Percentiles rank a stretch among this genome's conserved stretches.
Evolutionary conservation across 2,113 vertebrate species (phyloP).

Genomic region (Brevimyrus niger): DNA sequence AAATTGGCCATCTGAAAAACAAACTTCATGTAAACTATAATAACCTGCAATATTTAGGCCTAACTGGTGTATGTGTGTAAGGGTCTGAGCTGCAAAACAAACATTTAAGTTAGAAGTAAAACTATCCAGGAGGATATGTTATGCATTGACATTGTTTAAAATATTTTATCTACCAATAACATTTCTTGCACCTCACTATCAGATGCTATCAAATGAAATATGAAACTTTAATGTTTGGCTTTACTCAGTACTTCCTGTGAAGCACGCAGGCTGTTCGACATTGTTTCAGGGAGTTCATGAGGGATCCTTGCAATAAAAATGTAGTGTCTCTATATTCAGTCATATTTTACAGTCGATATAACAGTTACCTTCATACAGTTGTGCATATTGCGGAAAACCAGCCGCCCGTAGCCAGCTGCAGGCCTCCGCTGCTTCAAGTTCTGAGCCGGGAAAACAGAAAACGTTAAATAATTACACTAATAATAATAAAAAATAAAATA

Average conservation of each 20-base stretch:
- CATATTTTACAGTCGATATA: not conserved
- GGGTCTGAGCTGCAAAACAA: not conserved
- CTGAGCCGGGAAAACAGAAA: not conserved
- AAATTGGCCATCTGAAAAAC: slow-evolving; percentile 49
- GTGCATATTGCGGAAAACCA: not conserved
- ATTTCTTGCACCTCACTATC: not conserved
- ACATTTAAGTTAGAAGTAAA: not conserved
- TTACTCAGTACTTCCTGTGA: not conserved
- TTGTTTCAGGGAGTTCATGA: not conserved
- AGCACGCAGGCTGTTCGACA: not conserved
- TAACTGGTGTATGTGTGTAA: not conserved
- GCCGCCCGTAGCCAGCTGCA: not conserved
- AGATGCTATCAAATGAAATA: not conserved
- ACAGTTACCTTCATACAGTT: not conserved
- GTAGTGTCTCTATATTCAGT: not conserved
- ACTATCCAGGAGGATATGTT: not conserved
- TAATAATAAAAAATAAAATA: not conserved
- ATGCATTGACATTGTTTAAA: not conserved
- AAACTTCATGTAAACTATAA: not conserved
- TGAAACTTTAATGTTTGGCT: not conserved
- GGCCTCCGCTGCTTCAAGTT: not conserved
- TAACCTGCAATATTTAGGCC: not conserved
- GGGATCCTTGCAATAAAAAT: not conserved
- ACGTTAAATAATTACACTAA: not conserved
- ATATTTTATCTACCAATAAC: not conserved